phyloP scores from a whole-genome alignment of 2,888 invertebrate genomes.

The Oligia latruncula region DNA sequence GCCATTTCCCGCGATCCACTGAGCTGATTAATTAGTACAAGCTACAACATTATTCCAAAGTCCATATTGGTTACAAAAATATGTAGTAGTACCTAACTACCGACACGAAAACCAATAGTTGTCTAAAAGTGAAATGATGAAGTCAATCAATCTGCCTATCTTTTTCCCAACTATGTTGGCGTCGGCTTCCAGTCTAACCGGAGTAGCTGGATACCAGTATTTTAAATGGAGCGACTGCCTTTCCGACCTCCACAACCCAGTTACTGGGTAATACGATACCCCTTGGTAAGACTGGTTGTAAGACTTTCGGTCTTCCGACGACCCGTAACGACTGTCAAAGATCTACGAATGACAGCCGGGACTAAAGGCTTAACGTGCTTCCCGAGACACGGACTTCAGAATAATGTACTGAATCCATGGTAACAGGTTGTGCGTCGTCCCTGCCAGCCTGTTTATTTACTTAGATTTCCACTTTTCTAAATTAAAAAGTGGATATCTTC shows the following conservation, averaged over 20 bases:
- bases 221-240: neutral
- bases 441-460: too few species aligned
- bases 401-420: too few species aligned
- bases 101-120: too few species aligned
- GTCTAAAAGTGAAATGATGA: neutral
- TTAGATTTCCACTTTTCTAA: too few species aligned
- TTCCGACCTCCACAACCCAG: neutral
- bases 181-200: too few species aligned
- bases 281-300: neutral
- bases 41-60: conserved; percentile 12
- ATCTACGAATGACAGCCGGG: neutral
- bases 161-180: neutral
- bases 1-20: neutral
- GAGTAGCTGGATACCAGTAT: too few species aligned
- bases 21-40: conserved; percentile 6
- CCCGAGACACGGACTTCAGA: neutral
- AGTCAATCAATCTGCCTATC: neutral
- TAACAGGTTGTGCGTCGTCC: too few species aligned
- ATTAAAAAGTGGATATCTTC: neutral
- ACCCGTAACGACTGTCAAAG: neutral
- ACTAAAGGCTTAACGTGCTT: too few species aligned
- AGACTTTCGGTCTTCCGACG: neutral
- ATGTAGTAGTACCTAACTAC: neutral
- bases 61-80: conserved; percentile 1
- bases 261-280: neutral